These are phyloP conservation scores for Scrobipalpa atriplicella DNA, from an alignment of 2,888 invertebrate species.

Conservation along the genomic window DNA sequence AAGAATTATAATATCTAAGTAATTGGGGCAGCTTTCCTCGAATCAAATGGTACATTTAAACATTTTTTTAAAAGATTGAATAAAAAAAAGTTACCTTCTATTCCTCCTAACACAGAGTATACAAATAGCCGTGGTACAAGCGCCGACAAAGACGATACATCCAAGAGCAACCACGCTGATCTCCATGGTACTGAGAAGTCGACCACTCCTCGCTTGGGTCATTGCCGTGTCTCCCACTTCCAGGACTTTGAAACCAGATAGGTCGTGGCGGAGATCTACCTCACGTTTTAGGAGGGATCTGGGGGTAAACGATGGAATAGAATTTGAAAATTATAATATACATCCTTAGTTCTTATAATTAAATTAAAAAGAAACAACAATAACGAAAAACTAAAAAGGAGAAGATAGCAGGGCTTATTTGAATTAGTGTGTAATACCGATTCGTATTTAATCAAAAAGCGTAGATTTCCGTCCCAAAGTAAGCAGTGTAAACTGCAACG, in stretches of 20 bases:
- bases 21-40: no score
- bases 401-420: no score
- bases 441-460: no score
- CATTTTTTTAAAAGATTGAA: conserved; percentile 33
- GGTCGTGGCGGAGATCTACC: conserved; percentile 82
- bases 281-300: conserved; percentile 86
- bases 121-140: conserved; percentile 90
- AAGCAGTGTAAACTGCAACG: background rate
- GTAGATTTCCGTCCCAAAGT: background rate
- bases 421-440: no score
- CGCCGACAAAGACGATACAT: conserved; percentile 91
- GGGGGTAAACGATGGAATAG: conserved; percentile 33
- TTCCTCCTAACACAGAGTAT: conserved; percentile 87
- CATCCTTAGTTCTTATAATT: no score
- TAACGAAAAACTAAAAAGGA: no score
- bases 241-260: conserved; percentile 86
- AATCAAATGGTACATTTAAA: no score
- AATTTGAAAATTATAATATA: no score
- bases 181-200: conserved; percentile 86
- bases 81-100: conserved; percentile 73
- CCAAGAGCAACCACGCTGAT: conserved; percentile 91
- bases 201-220: conserved; percentile 64
- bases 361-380: no score
- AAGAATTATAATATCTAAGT: no score
- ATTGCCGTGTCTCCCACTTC: conserved; percentile 81